These are phyloP conservation scores for Rhizomys pruinosus DNA, from an alignment of 2,113 vertebrate species.

Conservation along the genomic window DNA sequence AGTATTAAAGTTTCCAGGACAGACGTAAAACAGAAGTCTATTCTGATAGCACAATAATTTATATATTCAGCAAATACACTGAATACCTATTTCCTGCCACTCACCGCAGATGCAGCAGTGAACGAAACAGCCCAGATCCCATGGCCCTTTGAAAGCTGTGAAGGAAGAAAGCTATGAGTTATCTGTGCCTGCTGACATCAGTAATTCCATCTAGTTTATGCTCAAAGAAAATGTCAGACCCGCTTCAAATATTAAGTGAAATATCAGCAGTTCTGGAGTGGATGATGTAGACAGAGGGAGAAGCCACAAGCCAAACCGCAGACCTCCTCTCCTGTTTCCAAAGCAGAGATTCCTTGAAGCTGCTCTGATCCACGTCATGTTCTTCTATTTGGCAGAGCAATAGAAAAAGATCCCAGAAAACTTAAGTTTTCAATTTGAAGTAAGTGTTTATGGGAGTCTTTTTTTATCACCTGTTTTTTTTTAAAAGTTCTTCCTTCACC, in stretches of 20 bases:
- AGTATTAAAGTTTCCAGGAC: background rate
- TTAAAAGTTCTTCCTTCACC: slow-evolving; percentile 6
- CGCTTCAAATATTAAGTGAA: slow-evolving; percentile 37
- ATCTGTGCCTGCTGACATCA: background rate
- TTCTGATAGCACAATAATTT: slow-evolving; percentile 24
- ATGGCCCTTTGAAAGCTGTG: background rate
- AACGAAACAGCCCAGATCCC: background rate
- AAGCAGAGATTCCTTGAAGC: slow-evolving; percentile 6
- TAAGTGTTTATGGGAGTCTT: background rate
- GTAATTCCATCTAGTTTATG: slow-evolving; percentile 1
- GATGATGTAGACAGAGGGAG: slow-evolving; percentile 44
- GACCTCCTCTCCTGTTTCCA: slow-evolving; percentile 29
- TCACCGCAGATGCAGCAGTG: background rate
- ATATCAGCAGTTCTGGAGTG: background rate
- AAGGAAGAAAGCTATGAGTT: background rate
- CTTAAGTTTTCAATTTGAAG: background rate
- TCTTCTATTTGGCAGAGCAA: background rate
- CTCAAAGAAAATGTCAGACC: slow-evolving; percentile 36
- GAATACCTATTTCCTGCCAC: background rate
- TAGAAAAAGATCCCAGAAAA: background rate
- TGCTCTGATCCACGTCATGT: background rate
- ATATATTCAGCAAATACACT: background rate
- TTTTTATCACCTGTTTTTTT: background rate
- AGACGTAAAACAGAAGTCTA: background rate
- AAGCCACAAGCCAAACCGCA: slow-evolving; percentile 50